phyloP scores from a whole-genome alignment of 2,888 invertebrate genomes.

The Sphaerophoria taeniata region DNA sequence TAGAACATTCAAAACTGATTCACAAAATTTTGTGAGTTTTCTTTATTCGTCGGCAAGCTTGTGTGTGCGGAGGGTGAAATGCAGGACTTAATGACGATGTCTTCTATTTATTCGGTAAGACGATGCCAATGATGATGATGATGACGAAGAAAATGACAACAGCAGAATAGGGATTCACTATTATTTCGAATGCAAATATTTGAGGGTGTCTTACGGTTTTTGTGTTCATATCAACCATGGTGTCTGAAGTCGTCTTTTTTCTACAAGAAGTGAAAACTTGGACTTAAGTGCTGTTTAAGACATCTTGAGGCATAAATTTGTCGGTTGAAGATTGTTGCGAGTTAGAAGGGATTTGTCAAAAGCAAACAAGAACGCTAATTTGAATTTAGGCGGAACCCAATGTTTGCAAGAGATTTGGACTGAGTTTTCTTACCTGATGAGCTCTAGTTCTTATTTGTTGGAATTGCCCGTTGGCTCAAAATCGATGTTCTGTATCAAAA shows the following conservation, averaged over 20 bases:
- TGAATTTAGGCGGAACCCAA: conserved; percentile 54
- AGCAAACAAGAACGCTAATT: conserved; percentile 66
- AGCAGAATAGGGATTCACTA: conserved; percentile 13
- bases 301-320: conserved; percentile 20
- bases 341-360: conserved; percentile 56
- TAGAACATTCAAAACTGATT: conserved; percentile 59
- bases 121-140: background rate
- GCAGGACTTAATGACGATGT: conserved; percentile 14
- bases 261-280: background rate
- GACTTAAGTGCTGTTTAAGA: conserved; percentile 1
- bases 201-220: conserved; percentile 47
- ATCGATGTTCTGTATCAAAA: too few species aligned
- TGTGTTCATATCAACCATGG: conserved; percentile 32
- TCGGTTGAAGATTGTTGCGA: conserved; percentile 31
- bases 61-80: background rate
- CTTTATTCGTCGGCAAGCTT: background rate
- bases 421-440: background rate
- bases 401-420: conserved; percentile 65
- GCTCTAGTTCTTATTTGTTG: too few species aligned
- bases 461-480: too few species aligned
- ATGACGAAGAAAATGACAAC: background rate
- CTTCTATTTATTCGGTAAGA: conserved; percentile 10
- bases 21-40: conserved; percentile 34
- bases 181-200: conserved; percentile 69
- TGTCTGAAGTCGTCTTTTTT: conserved; percentile 24